phyloP scores from a whole-genome alignment of 2,113 vertebrate genomes.

The Corythoichthys intestinalis region DNA sequence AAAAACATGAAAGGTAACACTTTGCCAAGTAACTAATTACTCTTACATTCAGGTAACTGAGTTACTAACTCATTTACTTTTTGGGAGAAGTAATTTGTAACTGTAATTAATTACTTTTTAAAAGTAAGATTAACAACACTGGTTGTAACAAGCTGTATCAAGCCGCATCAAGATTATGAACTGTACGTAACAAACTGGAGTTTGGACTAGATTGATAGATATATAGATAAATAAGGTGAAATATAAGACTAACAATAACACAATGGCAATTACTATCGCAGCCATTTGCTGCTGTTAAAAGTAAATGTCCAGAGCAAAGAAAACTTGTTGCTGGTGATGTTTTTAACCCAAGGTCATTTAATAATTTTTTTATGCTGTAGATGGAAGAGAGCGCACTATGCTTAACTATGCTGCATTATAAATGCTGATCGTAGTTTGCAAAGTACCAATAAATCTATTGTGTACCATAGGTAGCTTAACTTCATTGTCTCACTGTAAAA shows the following conservation, averaged over 20 bases:
- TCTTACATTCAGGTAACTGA: no score
- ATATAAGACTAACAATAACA: not conserved
- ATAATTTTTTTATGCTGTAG: constrained; percentile 31
- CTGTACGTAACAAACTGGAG: not conserved
- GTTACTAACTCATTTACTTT: no score
- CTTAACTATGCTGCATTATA: not conserved
- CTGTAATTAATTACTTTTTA: no score
- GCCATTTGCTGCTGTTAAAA: constrained; percentile 33
- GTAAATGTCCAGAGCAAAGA: constrained; percentile 30
- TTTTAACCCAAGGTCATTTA: constrained; percentile 36
- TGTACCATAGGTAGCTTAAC: not conserved
- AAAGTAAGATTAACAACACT: no score
- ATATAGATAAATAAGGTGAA: not conserved
- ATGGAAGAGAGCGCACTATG: constrained; percentile 17
- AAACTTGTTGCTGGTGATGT: constrained; percentile 53
- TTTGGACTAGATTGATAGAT: not conserved
- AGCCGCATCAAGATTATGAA: not conserved
- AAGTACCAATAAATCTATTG: not conserved
- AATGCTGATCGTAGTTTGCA: not conserved
- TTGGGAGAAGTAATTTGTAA: no score
- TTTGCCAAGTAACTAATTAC: no score
- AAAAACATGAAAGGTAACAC: no score
- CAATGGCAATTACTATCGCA: not conserved
- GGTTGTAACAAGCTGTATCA: not conserved
- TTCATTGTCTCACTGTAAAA: no score